Conservation (phyloP, 2,888 invertebrate genomes). For the Philonicus albiceps region DNA sequence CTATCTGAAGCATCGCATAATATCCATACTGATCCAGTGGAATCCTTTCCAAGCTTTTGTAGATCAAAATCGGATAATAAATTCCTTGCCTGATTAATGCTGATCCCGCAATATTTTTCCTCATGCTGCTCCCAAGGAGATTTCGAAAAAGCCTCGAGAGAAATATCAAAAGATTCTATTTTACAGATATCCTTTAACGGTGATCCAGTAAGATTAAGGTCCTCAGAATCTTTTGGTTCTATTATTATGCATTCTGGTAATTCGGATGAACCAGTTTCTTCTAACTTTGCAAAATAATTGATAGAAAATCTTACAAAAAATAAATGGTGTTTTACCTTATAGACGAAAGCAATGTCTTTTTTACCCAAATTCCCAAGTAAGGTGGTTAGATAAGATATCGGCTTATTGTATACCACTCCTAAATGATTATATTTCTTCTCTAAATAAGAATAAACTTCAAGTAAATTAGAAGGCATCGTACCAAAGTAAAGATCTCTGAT, state of each 20-base stretch:
- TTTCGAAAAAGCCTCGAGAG: constrained; percentile 49
- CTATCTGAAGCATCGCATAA: constrained; percentile 69
- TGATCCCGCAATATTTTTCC: constrained; percentile 56
- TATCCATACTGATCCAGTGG: constrained; percentile 66
- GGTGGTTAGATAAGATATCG: background rate
- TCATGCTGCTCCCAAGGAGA: constrained; percentile 57
- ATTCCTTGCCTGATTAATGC: constrained; percentile 53
- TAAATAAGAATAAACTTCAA: constrained; percentile 43
- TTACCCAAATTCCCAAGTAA: background rate
- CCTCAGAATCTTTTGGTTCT: background rate
- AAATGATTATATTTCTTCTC: constrained; percentile 14
- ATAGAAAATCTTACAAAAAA: background rate
- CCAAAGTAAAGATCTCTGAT: background rate
- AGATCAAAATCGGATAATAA: constrained; percentile 55
- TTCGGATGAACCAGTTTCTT: background rate
- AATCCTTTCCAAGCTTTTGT: constrained; percentile 50
- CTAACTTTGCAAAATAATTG: background rate
- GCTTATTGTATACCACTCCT: background rate
- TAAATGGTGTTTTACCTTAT: background rate
- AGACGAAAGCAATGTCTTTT: background rate
- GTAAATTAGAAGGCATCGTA: background rate
- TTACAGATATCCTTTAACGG: constrained; percentile 60
- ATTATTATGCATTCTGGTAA: background rate
- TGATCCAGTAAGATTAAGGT: constrained; percentile 59
- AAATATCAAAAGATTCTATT: constrained; percentile 57